These are phyloP conservation scores for Pseudorhombus dupliciocellatus DNA, from an alignment of 2,113 vertebrate species.

Conservation along the genomic window DNA sequence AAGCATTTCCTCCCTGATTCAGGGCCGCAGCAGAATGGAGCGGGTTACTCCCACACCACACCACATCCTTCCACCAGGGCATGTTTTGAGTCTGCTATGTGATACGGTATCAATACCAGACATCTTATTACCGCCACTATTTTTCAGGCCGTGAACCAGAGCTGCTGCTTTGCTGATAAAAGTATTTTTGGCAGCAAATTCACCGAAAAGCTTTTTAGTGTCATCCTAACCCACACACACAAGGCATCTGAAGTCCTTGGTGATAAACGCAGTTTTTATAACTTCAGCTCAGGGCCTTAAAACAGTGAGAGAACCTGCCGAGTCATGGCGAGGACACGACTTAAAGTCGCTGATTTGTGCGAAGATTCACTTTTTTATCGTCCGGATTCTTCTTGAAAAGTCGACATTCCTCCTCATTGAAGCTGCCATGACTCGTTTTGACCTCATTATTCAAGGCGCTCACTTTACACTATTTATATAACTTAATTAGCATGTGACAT, in stretches of 20 bases:
- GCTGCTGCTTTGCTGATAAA: not conserved
- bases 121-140: too few species aligned
- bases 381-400: not conserved
- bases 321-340: not conserved
- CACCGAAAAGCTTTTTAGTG: not conserved
- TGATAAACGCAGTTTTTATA: not conserved
- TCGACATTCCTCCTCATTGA: not conserved
- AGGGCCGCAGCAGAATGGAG: too few species aligned
- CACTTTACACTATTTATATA: conserved; percentile 9
- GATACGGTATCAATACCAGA: too few species aligned
- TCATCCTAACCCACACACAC: not conserved
- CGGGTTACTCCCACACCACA: too few species aligned
- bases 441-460: not conserved
- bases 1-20: too few species aligned
- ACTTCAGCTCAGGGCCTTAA: not conserved
- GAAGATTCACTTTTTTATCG: not conserved
- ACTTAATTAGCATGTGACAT: conserved; percentile 24
- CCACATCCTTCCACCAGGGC: too few species aligned
- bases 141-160: too few species aligned
- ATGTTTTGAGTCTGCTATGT: too few species aligned
- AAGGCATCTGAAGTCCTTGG: not conserved
- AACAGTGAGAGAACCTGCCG: not conserved
- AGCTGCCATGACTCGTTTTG: conserved; percentile 5
- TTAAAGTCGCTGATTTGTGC: not conserved
- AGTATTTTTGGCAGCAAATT: not conserved